These are phyloP conservation scores for Columba janthina DNA, from an alignment of 2,113 vertebrate genomes.

Conservation along the genomic window DNA sequence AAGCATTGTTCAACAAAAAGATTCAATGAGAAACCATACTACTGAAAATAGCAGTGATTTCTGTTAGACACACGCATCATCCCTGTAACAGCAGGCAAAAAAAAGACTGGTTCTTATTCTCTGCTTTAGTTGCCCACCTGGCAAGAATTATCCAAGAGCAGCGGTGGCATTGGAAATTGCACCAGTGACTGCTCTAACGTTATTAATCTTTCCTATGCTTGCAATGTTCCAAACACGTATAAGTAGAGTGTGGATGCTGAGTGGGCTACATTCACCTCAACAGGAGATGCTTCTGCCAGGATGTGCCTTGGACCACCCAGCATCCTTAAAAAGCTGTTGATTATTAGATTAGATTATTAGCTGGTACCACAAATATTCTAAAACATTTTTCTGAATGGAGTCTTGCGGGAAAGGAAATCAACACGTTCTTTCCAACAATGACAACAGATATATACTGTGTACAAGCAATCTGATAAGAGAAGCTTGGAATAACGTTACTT, in stretches of 20 bases:
- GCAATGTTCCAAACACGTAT: neutral
- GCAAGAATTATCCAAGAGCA: neutral
- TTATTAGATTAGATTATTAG: neutral
- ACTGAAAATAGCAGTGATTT: neutral
- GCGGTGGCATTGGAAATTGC: neutral
- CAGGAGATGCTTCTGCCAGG: neutral
- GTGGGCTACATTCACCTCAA: neutral
- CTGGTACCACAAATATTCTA: neutral
- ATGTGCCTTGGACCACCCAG: neutral
- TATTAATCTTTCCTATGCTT: neutral
- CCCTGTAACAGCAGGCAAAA: neutral
- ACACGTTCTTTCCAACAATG: neutral
- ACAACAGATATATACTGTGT: neutral
- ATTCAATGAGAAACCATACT: neutral
- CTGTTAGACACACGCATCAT: neutral
- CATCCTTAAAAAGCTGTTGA: neutral
- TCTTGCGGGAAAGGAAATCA: neutral
- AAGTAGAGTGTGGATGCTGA: neutral
- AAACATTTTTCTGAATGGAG: neutral
- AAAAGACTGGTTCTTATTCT: neutral
- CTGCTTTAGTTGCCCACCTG: neutral
- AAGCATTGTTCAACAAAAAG: neutral
- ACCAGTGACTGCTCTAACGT: neutral
- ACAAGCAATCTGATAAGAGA: neutral
- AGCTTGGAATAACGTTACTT: neutral